Evolutionary conservation across 2,797 vertebrate genomes (phyloP).

Genomic region (Semotilus atromaculatus): DNA sequence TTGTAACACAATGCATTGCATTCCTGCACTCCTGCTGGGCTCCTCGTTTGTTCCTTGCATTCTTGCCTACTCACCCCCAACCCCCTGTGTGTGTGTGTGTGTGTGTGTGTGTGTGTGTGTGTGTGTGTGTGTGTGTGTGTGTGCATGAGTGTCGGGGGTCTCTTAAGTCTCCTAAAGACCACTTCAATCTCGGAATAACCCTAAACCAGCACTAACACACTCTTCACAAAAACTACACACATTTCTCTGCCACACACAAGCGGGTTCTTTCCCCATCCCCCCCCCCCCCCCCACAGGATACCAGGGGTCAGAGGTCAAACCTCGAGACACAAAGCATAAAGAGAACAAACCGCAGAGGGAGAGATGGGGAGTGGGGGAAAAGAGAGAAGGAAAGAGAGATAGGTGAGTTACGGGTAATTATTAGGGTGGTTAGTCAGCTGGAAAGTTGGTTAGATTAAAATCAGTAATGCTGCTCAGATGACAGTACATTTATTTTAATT

Average conservation of each 20-base stretch:
- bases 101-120: conserved; percentile 10
- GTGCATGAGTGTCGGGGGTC: conserved; percentile 30
- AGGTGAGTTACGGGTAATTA: conserved; percentile 20
- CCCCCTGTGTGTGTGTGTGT: conserved; percentile 27
- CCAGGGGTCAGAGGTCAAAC: conserved; percentile 70
- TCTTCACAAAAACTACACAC: conserved; percentile 36
- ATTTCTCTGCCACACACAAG: conserved; percentile 21
- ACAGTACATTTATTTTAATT: background rate
- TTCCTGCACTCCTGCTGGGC: conserved; percentile 81
- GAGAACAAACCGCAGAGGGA: conserved; percentile 52
- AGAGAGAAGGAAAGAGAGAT: conserved; percentile 43
- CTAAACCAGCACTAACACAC: conserved; percentile 34
- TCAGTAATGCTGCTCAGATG: conserved; percentile 3
- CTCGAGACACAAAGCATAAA: conserved; percentile 77
- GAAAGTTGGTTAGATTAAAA: conserved; percentile 33
- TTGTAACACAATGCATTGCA: conserved; percentile 62
- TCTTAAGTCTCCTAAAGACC: conserved; percentile 35
- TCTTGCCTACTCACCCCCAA: conserved; percentile 75
- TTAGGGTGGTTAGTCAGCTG: background rate
- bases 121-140: background rate
- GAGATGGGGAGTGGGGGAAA: background rate
- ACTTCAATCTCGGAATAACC: conserved; percentile 34
- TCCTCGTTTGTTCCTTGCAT: conserved; percentile 78
- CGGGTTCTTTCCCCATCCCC: conserved; percentile 71
- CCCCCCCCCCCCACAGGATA: conserved; percentile 70